Conservation (phyloP, 2,888 invertebrate genomes). For the Nomada lathburiana region DNA sequence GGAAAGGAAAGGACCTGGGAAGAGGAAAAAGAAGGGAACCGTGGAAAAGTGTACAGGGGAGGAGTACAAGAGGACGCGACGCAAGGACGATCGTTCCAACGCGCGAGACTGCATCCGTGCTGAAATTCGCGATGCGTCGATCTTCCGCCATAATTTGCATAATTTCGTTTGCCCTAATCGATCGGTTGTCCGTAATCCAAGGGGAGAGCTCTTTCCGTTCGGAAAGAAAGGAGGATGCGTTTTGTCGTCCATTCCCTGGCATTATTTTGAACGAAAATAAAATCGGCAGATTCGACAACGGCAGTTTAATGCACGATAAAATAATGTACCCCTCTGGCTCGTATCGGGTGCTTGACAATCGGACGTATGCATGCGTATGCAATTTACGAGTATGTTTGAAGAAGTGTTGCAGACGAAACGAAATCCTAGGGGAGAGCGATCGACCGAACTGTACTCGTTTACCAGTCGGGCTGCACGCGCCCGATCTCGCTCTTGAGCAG, state of each 20-base stretch:
- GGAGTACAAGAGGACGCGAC: not conserved
- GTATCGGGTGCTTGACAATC: slow-evolving; percentile 66
- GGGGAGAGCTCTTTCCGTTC: not conserved
- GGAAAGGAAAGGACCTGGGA: not conserved
- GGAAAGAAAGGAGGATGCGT: not conserved
- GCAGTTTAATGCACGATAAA: slow-evolving; percentile 66
- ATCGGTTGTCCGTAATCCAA: not conserved
- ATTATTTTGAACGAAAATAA: slow-evolving; percentile 27
- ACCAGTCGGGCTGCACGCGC: not conserved
- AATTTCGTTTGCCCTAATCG: slow-evolving; percentile 14
- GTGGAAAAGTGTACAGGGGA: not conserved
- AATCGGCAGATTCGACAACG: slow-evolving; percentile 51
- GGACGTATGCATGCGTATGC: slow-evolving; percentile 75
- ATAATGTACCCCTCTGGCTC: slow-evolving; percentile 62
- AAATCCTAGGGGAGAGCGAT: slow-evolving; percentile 47
- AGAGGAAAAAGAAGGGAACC: not conserved
- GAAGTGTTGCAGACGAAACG: slow-evolving; percentile 78
- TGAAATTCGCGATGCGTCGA: slow-evolving; percentile 10
- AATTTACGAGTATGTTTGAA: slow-evolving; percentile 72
- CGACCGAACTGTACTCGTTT: slow-evolving; percentile 29
- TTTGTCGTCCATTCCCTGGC: slow-evolving; percentile 41
- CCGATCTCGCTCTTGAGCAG: slow-evolving; percentile 26
- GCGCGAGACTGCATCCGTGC: too few relatives aligned
- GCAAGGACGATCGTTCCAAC: too few relatives aligned
- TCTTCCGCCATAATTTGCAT: not conserved